These are phyloP conservation scores for Characodon lateralis DNA, from an alignment of 2,797 vertebrate species.

Conservation along the genomic window DNA sequence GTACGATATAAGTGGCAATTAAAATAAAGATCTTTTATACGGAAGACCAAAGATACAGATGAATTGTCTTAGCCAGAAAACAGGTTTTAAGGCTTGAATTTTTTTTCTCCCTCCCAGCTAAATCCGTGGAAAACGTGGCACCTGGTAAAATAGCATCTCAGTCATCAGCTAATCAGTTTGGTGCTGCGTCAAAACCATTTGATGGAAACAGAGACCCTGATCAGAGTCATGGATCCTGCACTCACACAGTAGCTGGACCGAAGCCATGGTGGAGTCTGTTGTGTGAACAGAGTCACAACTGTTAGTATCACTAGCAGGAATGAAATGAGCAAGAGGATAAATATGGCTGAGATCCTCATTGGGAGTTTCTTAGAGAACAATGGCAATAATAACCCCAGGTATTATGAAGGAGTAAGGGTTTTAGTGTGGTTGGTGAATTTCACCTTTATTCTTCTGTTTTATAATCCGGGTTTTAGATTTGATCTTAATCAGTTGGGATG, in stretches of 20 bases:
- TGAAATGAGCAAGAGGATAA: fast-evolving
- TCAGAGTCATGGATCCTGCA: neutral
- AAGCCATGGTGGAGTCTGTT: conserved; percentile 15
- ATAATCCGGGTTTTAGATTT: neutral
- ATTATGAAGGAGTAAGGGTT: neutral
- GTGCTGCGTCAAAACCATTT: neutral
- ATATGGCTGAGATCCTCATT: neutral
- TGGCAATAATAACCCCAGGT: conserved; percentile 9
- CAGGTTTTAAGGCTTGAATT: neutral
- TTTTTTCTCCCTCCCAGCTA: neutral
- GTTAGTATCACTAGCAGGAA: conserved; percentile 18
- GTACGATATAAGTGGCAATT: neutral
- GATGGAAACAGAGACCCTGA: neutral
- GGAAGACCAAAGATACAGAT: neutral
- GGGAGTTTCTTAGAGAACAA: conserved; percentile 5
- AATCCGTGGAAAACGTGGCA: neutral
- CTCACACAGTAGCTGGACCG: fast-evolving
- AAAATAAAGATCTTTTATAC: neutral
- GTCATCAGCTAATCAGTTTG: fast-evolving
- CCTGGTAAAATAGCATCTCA: conserved; percentile 2
- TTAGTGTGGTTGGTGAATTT: neutral
- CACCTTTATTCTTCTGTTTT: neutral
- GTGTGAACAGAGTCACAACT: neutral
- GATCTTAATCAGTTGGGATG: neutral
- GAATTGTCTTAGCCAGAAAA: neutral